Percentiles rank a stretch among this genome's conserved stretches.
These are phyloP conservation scores for Varanus salvator DNA, from an alignment of 2,113 vertebrate species.

Conservation along the genomic window DNA sequence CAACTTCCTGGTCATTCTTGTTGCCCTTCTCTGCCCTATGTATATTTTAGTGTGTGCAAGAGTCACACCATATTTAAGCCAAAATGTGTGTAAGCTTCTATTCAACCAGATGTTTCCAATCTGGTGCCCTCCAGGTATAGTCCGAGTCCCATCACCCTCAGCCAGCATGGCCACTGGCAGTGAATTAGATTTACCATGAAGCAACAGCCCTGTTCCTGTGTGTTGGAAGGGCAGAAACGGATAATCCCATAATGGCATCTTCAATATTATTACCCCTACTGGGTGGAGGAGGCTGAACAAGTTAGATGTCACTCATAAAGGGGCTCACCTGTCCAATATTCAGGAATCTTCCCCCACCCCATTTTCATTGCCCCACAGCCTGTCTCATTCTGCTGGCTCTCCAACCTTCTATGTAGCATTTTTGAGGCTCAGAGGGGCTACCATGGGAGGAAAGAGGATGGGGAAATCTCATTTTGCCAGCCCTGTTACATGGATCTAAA, in stretches of 20 bases:
- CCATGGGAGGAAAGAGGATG: background rate
- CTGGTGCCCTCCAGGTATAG: no score
- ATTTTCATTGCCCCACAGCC: no score
- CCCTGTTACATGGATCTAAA: no score
- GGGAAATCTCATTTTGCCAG: no score
- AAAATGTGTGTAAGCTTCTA: background rate
- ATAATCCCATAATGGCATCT: background rate
- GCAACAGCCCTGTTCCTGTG: background rate
- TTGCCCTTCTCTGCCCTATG: no score
- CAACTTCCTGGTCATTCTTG: no score
- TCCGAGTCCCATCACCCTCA: background rate
- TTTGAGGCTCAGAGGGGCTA: background rate
- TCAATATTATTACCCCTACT: background rate
- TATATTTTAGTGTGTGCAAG: background rate
- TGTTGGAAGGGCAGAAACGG: background rate
- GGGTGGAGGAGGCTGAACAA: no score
- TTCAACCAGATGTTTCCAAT: no score
- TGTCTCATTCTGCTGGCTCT: background rate
- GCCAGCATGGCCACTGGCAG: background rate
- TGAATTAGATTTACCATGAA: background rate
- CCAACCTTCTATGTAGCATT: background rate
- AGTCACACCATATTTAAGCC: background rate
- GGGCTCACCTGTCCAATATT: no score
- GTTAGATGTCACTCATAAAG: no score
- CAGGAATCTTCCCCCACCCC: no score